Evolutionary conservation across 2,888 invertebrate genomes (phyloP), one percentile per base, ranked within the genome.

Genomic region (Anarsia innoxiella): DNA sequence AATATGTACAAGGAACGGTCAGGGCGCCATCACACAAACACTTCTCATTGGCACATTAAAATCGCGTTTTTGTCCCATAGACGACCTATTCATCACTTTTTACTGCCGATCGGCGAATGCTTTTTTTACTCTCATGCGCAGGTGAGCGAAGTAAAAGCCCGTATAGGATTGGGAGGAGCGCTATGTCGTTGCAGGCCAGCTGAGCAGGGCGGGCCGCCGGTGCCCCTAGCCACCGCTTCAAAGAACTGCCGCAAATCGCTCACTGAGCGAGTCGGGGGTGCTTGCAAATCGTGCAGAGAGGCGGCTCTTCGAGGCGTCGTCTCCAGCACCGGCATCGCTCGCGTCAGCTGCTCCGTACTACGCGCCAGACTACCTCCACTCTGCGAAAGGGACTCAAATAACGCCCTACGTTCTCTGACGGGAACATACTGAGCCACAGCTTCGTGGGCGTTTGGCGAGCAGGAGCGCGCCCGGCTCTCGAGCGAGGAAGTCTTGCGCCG

Each of bases 231-330:
- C 45, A 87, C 86, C 27, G 88, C 88, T 59, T 91, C 91, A 68
- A 91, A 91, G 71, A 90, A 90, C 66, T 90, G 88, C 49, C 91
- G 88, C 72, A 91, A 87, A 59, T 91, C 90, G 39, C 90, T 85
- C 12, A 91, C 91, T 12, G 86, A 83, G 13, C 87, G 82, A 43
- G 86, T 79, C 29, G 87, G 84, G 40, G 83, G 83, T 41, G 77
- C 82, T 44, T 82, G 82, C 41, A 87, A 74, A 69, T 91, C 91
- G 66, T 91, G 91, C 51, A 91, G 66, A 0, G 91, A 91, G 4
- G 89, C 80, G 0, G 91, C 90, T 2, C 91, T 80, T 39, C 90
- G 87, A 19, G 87, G 86, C 29, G 80, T 78, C 19, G 78, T 70
- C 49, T 76, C 77, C 5, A 77, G 55, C 29, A 73, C 67, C 4